Base-by-base conservation (phyloP, 2,113 vertebrate genomes). In the Dissostichus mawsoni region DNA sequence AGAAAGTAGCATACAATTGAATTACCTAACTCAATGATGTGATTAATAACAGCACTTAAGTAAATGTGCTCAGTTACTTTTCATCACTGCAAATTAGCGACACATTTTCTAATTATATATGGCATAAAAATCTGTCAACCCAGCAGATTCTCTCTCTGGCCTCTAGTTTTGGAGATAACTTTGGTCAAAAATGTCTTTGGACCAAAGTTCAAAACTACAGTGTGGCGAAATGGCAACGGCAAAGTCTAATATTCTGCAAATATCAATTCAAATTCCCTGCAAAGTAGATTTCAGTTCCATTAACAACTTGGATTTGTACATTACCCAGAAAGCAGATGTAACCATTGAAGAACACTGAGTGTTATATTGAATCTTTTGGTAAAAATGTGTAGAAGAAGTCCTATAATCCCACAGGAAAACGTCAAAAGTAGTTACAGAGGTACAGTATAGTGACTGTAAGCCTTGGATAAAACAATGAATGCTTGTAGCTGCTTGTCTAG, bases 151-250 rank as follows among this genome's bases (percentile, higher is more conserved):
- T 53, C 55, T 66, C 50, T 44, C 23, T 80, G 67, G 76, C 77
- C 58, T 83, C 29, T 33, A 50, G n/a, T 48, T 61, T n/a, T 79
- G 25, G 29, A 84, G 74, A 84, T 71, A 67, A 70, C 70, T 62
- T 66, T 63, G 55, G 44, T 74, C 63, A 67, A 25, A 57, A 74
- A 47, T 51, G 45, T 71, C 14, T 76, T 8, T 33, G 9, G 51
- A 72, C 23, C 83, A 91, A 94, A 92, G 93, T 85, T 93, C 86
- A 90, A 94, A 87, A 91, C 61, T 67, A 45, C 55, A 68, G 68
- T 90, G 83, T 84, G 80, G 86, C 56, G 41, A 67, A 73, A 76
- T 36, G 41, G 20, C 50, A 63, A 65, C 52, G 47, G 23, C 13
- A 23, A 74, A 16, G 73, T 81, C 76, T 88, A 78, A 1, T 17